Evolutionary conservation across 2,113 vertebrate species (phyloP), one percentile per base, ranked within the genome.

Genomic region (Macquaria ambigua): DNA sequence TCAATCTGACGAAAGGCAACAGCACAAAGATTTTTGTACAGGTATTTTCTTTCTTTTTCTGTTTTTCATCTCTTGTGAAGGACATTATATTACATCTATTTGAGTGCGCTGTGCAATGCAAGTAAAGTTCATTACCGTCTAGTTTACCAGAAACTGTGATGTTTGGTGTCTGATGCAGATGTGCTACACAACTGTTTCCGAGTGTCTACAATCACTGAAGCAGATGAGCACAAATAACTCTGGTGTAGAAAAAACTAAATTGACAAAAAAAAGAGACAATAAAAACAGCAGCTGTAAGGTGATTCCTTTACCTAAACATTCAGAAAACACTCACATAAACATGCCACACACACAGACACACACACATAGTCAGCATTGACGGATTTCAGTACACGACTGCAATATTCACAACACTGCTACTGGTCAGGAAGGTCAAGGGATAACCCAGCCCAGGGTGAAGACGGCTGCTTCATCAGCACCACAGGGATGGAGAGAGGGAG

Each of bases 391-490:
- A 79, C 12, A 50, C 37, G 58, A 63, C 61, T 74, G 53, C 80
- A 56, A 58, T 11, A 71, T 89, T 73, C 66, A 64, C 85, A 58
- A 75, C 71, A 15, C 77, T 74, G 79, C 74, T 50, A 67, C 62
- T 56, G 67, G 55, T 53, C 66, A 37, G 73, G 80, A 63, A 82
- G 88, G 92, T 94, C 85, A 84, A 46, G 68, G 86, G 91, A 88
- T 79, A 90, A 82, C 72, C 39, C 81, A 63, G 87, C 83, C 23
- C 25, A 81, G 85, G 78, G 73, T 68, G 48, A 89, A 46, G 68
- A 70, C 12, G 61, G 74, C 78, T 89, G 89, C 90, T 87, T 91
- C 88, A 92, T 94, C 93, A 94, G 91, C 91, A 92, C 86, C 90
- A 74, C 68, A 5, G 89, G 88, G 90, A 83, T 56, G 85, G 25